Base-by-base conservation (phyloP, 2,113 vertebrate species). In the Motacilla tschutschensis region DNA sequence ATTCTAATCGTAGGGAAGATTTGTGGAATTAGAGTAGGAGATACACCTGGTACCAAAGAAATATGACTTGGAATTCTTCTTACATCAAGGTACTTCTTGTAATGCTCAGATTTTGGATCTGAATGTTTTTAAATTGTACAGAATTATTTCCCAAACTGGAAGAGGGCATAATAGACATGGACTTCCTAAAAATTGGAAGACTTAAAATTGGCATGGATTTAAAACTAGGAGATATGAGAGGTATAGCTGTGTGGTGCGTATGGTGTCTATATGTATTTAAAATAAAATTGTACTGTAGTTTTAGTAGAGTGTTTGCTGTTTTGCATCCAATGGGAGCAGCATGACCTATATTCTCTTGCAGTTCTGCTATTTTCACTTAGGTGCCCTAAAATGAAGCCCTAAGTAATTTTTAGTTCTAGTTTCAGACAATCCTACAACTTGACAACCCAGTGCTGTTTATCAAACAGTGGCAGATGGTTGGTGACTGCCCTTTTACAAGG, bases 361-460 rank as follows among this genome's bases (percentile, higher is more conserved):
- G 36, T 84, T 88, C 88, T 75, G 43, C 63, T 83, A 0, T 69
- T 70, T 91, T 86, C 74, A 66, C 55, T 85, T 78, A 76, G 83
- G 50, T 91, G 38, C 54, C 73, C 78, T 94, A 72, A 93, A 92
- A 91, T 91, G 70, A 89, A 89, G 79, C 50, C 18, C 24, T 3
- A 58, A 81, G 66, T 65, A 9, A 20, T 86, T 89, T 88, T 79
- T 76, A 81, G 51, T 83, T 92, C 50, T 28, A 18, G 59, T 76
- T 95, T 76, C 44, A 91, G 80, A 55, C 54, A 48, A 16, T 81
- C 59, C 43, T 74, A 18, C 40, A 40, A 8, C 62, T 80, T 67
- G 9, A 29, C 43, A 81, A 19, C 17, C 33, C 51, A 14, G 25
- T 83, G 69, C 46, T 75, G 35, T 65, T 83, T 69, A 40, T 64